Percentiles rank a stretch among this genome's conserved stretches.
Conservation (phyloP, 2,797 vertebrate genomes). For the Platalea minor region DNA sequence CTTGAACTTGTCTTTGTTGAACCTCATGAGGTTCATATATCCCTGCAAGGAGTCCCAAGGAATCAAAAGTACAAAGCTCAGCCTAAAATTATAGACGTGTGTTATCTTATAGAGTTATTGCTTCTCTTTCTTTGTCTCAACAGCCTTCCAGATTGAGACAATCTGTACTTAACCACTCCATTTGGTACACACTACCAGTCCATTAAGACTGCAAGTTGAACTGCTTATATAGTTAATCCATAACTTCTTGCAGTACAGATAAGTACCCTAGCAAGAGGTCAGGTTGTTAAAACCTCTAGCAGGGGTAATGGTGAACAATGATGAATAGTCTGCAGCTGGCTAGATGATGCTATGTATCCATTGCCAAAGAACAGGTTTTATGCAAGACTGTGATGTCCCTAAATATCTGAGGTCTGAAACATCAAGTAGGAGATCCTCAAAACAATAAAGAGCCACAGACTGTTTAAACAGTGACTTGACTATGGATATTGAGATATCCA, state of each 20-base stretch:
- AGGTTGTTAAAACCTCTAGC: neutral
- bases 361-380: neutral
- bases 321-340: neutral
- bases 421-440: neutral
- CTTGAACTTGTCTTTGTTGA: neutral
- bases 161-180: neutral
- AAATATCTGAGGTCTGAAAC: neutral
- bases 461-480: neutral
- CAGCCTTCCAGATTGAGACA: neutral
- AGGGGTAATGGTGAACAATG: neutral
- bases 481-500: neutral
- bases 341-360: neutral
- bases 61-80: neutral
- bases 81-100: neutral
- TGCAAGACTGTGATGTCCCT: neutral
- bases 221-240: neutral
- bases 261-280: neutral
- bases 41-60: neutral
- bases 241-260: neutral
- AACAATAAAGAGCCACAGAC: neutral
- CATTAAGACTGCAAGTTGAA: neutral
- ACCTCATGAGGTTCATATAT: neutral
- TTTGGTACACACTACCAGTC: neutral
- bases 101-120: neutral
- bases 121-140: neutral